Base-by-base conservation (phyloP, 1,140 invertebrate genomes). In the Drosophila obscura region DNA sequence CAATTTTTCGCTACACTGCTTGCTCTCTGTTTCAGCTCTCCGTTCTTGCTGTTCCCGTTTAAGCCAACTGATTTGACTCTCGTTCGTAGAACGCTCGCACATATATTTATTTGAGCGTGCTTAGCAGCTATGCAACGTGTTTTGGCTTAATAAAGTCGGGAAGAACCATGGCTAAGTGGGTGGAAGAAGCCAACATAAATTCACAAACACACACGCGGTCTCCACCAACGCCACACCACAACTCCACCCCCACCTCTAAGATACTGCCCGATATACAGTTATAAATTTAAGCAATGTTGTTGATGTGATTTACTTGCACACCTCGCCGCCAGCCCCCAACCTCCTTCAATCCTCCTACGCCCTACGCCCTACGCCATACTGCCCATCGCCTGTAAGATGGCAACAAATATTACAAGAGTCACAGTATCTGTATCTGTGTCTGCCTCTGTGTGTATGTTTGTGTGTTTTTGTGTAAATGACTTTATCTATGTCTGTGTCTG, bases 291-390 rank as follows among this genome's bases (percentile, higher is more conserved):
- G 79, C 83, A 77, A 73, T 87, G 82, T 77, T 77, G 76, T 77
- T 88, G 83, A 88, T 88, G 83, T 88, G 83, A 88, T 88, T 88
- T 88, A 88, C 64, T 88, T 83, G 79, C 83, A 88, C 83, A 88
- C 83, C 83, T 88, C 26, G 6, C 35, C 11, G 35, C 35, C 35
- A 39, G 11, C 35, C 45, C 31, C 49, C 19, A 22, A 16, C 64
- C 41, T 8, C 49, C 62, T 11, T 22, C 22, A 16, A 35, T 8
- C 35, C 59, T 9, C 35, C 51, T 39, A 5, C 22, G 31, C 16
- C 41, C 22, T 0, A 24, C 22, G 2, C 22, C 3, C 51, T 13
- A 13, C 22, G 51, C 16, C 41, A 51, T 65, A 31, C 64, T 69
- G 64, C 60, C 72, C 72, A 75, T 87, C 72, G 83, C 79, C 83